A percentile compares a stretch with the other conserved stretches of the same genome.
Evolutionary conservation across 2,113 vertebrate genomes (phyloP).

Genomic region (Ovis canadensis): DNA sequence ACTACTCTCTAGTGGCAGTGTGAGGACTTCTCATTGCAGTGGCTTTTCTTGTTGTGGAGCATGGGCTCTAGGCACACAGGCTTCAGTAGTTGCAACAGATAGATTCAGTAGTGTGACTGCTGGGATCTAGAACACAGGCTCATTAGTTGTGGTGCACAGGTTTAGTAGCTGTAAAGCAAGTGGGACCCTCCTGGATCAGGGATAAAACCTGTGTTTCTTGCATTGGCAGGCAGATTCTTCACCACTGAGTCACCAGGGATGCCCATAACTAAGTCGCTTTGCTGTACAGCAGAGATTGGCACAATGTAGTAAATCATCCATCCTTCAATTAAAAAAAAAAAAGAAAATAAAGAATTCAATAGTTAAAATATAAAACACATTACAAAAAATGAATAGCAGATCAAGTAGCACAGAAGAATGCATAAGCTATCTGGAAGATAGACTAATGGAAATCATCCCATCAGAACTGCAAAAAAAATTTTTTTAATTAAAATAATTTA

Average conservation of each 20-base stretch:
- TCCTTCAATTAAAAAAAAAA: background rate
- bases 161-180: background rate
- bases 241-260: background rate
- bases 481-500: background rate
- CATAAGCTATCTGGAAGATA: background rate
- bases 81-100: background rate
- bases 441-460: background rate
- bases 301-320: background rate
- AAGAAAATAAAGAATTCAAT: background rate
- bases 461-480: background rate
- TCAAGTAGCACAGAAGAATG: background rate
- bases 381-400: background rate
- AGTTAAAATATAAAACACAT: background rate
- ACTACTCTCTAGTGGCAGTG: background rate
- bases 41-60: background rate
- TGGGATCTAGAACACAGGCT: background rate
- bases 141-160: background rate
- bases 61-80: background rate
- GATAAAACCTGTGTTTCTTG: background rate
- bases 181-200: background rate
- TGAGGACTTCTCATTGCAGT: background rate
- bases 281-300: background rate
- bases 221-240: background rate
- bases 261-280: background rate
- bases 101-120: background rate